Base-by-base conservation (phyloP, 1,140 invertebrate genomes). In the Drosophila sproati region DNA sequence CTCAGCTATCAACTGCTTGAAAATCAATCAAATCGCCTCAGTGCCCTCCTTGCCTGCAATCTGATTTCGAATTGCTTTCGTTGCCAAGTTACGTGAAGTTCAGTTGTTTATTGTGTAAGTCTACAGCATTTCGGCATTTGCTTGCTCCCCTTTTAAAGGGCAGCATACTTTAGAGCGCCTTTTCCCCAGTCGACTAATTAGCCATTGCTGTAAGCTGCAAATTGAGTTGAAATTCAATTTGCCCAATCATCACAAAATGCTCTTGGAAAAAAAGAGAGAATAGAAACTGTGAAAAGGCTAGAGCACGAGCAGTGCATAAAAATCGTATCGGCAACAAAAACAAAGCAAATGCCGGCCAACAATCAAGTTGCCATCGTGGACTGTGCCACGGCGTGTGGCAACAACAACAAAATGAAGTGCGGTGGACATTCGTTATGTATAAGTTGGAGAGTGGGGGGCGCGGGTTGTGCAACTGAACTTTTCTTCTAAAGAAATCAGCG, bases 141-240 rank as follows among this genome's bases (percentile, higher is more conserved):
- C 10, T 45, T 34, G 56, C n/a, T n/a, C 6, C 50, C 43, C 20
- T 60, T 50, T 39, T 47, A 43, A 39, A 20, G 31, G 5, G 4
- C 20, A 8, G 80, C 81, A 83, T 62, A 80, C 68, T 67, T 83
- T 85, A 69, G 47, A 69, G 81, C 59, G 66, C 31, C 54, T 43
- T 59, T 47, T 29, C 12, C 39, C 66, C 67, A 79, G 54, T 31
- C 51, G 28, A 57, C 67, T 78, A 76, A 78, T 78, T 78, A 78
- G 73, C 41, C n/a, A n/a, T 54, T 72, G 60, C 60, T 72, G 73
- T 64, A 59, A 47, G 54, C 74, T 60, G 45, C 83, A 82, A 87
- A 87, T 87, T 87, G 82, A 87, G 82, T 88, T 77, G 80, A 77
- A 88, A 88, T 88, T 88, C 70, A 88, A 88, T 88, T 88, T 89